Evolutionary conservation across 1,140 invertebrate species (phyloP).

Genomic region (Dreissena rostriformis): DNA sequence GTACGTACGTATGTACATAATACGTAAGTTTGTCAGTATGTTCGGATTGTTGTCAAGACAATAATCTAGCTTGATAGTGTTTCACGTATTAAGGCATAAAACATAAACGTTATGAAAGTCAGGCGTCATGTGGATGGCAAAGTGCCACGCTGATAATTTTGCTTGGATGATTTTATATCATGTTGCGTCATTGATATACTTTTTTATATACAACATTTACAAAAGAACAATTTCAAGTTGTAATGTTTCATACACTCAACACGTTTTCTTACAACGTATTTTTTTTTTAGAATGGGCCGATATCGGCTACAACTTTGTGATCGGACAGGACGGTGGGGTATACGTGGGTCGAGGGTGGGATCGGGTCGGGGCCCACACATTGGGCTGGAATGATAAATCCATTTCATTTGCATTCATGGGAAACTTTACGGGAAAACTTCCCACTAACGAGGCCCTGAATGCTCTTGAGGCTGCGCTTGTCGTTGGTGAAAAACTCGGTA

Average conservation of each 20-base stretch:
- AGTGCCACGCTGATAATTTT: not conserved
- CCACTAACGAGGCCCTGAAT: slow-evolving; percentile 41
- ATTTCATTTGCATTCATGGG: slow-evolving; percentile 85
- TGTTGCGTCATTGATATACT: not conserved
- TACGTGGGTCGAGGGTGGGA: slow-evolving; percentile 72
- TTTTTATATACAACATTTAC: not conserved
- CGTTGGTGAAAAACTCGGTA: slow-evolving; percentile 33
- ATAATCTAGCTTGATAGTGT: no score
- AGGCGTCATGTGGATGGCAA: not conserved
- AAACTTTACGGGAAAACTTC: slow-evolving; percentile 38
- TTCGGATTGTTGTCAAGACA: no score
- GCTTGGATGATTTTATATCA: not conserved
- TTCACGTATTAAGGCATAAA: not conserved
- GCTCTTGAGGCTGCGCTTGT: slow-evolving; percentile 47
- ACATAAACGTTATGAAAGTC: not conserved
- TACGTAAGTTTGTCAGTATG: no score
- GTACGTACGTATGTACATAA: no score
- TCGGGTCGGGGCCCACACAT: slow-evolving; percentile 74
- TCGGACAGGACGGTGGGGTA: slow-evolving; percentile 70
- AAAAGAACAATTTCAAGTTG: not conserved
- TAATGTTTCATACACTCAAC: not conserved
- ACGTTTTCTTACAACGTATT: not conserved
- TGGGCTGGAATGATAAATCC: slow-evolving; percentile 85
- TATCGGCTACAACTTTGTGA: slow-evolving; percentile 73
- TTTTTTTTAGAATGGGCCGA: slow-evolving; percentile 56